Base-by-base conservation (phyloP, 2,888 invertebrate species). In the Drosophila kambysellisi region DNA sequence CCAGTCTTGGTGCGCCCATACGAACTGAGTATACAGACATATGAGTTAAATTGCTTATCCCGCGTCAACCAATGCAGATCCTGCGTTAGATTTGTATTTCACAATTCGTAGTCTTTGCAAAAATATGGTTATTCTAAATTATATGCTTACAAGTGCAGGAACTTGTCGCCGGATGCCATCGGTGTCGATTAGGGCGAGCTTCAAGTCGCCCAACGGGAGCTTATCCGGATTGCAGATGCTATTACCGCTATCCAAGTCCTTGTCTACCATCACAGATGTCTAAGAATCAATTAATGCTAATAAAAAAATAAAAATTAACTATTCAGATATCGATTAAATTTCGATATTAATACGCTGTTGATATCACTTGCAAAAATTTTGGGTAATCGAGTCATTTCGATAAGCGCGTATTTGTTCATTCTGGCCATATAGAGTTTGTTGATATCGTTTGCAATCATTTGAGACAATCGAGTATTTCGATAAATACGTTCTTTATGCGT, bases 131-230 rank as follows among this genome's bases (percentile, higher is more conserved):
- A 11, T 35, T 29, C 30, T n/a, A 50, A 52, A 51, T 35, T 0
- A n/a, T 64, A 85, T 64, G 85, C 94, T 94, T 93, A 96, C 96
- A 94, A 96, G 93, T 59, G 96, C 96, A 76, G 95, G 94, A 56
- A 96, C 92, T 78, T 94, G 92, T 70, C 94, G 93, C 5, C 93
- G 88, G 17, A 95, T 93, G 11, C 96, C 96, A 73, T 94, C 94
- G 72, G 94, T 94, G 33, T 92, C 92, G 33, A 46, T 54, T 6
- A 69, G 30, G 29, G 71, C 33, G 1, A 85, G 20, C 32, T 80
- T 85, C n/a, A 89, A 64, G 4, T 70, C 69, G 9, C 67, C 70
- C 52, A 89, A 60, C 0, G 85, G 70, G 30, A 85, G 46, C 29
- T 76, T 80, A 8, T 80, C 71, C 8, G 88, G 73, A 71, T 83